Evolutionary conservation across 2,797 vertebrate genomes (phyloP), one percentile per base, ranked within the genome.

Genomic region (Falco concolor): DNA sequence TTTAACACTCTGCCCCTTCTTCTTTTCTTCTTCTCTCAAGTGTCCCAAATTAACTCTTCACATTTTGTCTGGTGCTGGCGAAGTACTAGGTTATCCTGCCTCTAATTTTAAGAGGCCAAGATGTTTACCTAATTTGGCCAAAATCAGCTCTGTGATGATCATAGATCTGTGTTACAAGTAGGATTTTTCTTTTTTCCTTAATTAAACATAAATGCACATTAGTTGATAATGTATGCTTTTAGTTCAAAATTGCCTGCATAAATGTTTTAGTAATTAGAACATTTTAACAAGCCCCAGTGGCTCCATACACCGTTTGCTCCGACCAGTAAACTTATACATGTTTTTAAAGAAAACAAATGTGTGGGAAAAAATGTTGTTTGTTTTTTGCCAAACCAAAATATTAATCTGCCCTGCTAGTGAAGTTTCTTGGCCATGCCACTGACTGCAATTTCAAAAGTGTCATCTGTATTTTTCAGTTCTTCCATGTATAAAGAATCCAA

Each of bases 221-320:
- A 85, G 76, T 64, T 86, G 93, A 82, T 94, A 96, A 84, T 82
- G 89, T 45, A 18, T 88, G 90, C 83, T 92, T 95, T 93, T 84
- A 92, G 76, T 90, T 87, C 64, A 78, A 69, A 94, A 88, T 88
- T 68, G 69, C 79, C 67, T 87, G 69, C 5, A 2, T 96, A 91
- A 93, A 96, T 82, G 84, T 93, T 97, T 90, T 53, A 64, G 67
- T 75, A 93, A 92, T 94, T 92, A 93, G 91, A 84, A 79, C 27
- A 4, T 54, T 96, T 92, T 96, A 88, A 95, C 92, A 92, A 96
- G 94, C 92, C 94, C 90, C 93, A 32, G 79, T 97, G 89, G 95
- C 89, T 97, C 87, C 95, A 21, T 77, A 73, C 17, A 45, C 69
- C 8, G 3, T 67, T 95, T 89, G 75, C 91, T 96, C 90, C 69